Base-by-base conservation (phyloP, 2,113 vertebrate species). In the Notarius lentiginosus region DNA sequence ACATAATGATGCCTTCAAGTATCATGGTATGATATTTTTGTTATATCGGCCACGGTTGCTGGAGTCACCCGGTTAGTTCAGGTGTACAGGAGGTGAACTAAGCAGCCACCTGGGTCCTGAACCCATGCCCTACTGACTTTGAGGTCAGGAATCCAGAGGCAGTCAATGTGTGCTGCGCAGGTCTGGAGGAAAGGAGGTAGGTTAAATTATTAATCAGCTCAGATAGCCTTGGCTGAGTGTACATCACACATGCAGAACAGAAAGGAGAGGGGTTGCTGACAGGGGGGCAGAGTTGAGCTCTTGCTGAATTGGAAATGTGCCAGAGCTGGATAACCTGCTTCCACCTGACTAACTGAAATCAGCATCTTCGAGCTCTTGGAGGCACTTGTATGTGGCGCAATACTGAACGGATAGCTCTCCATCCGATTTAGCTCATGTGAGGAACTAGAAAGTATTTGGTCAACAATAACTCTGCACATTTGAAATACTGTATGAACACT, bases 151-250 rank as follows among this genome's bases (percentile, higher is more conserved):
- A 75, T 76, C 47, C 24, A 73, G 85, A 83, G 82, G 60, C 18
- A 5, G 73, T n/a, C 20, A 27, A 70, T 11, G 34, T 18, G 77
- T 72, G 24, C 73, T 56, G 70, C n/a, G n/a, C 56, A 60, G 77
- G 79, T 87, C 83, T 82, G 61, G 56, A 4, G 22, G 83, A 72
- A 53, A 81, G 51, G 63, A 55, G 81, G 30, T 24, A 5, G 79
- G 66, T 83, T 90, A 61, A 90, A 89, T 90, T 82, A 90, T 90
- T 89, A 61, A 85, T 72, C 51, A 90, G 82, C 70, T 84, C 72
- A 47, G 80, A 22, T 30, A 30, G 66, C 68, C 63, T 27, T 70
- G 66, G 34, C 66, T 27, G 79, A 15, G 22, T 41, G 56, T 82
- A 61, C 47, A 85, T 51, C 68, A 41, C 47, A 85, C 72, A 27